phyloP scores from a whole-genome alignment of 2,113 vertebrate species.

The Microtus pennsylvanicus region DNA sequence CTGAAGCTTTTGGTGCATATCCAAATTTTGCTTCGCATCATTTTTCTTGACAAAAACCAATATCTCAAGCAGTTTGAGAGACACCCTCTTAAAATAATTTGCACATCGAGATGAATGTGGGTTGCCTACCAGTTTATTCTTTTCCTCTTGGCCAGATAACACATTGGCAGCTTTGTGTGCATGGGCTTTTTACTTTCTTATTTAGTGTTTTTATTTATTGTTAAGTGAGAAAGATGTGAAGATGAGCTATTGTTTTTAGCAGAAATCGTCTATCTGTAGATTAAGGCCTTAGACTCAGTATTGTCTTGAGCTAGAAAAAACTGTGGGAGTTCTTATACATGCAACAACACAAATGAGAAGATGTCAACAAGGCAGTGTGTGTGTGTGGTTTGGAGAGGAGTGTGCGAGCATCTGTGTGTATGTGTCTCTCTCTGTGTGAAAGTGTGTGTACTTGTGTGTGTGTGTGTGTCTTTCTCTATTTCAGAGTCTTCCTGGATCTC shows the following conservation, averaged over 20 bases:
- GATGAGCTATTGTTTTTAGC: neutral
- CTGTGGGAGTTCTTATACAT: neutral
- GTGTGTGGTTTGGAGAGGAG: too few relatives aligned
- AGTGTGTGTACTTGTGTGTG: neutral
- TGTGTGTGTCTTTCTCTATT: neutral
- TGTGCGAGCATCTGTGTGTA: neutral
- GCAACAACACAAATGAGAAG: neutral
- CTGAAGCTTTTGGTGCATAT: slow-evolving; percentile 65
- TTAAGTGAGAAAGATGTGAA: neutral
- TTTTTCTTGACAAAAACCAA: slow-evolving; percentile 59
- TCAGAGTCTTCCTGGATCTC: neutral
- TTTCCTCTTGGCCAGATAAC: neutral
- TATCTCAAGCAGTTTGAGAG: slow-evolving; percentile 40
- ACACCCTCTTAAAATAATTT: neutral
- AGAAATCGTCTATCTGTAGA: neutral
- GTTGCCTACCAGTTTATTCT: neutral
- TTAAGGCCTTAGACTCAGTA: neutral
- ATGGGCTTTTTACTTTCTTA: neutral
- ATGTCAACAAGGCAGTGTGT: neutral
- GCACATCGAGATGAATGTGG: slow-evolving; percentile 29
- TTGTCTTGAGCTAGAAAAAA: neutral
- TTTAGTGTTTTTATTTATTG: slow-evolving; percentile 6
- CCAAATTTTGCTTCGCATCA: slow-evolving; percentile 52
- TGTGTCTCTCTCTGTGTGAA: neutral
- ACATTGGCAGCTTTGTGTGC: neutral